Percentiles rank a stretch among this genome's conserved stretches.
phyloP scores from a whole-genome alignment of 2,888 invertebrate genomes.

The Noctua janthina region DNA sequence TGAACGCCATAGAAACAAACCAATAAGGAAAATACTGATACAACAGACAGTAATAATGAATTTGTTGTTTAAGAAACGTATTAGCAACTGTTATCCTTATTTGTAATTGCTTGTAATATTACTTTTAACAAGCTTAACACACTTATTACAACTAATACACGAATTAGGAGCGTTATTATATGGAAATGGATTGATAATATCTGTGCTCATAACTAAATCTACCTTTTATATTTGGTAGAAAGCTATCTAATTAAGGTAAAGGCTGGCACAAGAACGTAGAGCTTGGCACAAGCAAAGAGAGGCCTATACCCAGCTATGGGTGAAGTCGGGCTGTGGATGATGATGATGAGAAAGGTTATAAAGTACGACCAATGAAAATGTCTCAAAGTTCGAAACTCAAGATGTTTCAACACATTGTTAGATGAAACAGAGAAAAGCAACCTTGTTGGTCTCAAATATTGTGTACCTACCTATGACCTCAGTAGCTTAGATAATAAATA shows the following conservation, averaged over 20 bases:
- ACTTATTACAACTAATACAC: not conserved
- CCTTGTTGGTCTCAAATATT: not conserved
- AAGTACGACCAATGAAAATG: not conserved
- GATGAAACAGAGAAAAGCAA: not conserved
- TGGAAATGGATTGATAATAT: not conserved
- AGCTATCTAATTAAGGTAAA: not conserved
- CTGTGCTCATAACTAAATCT: not conserved
- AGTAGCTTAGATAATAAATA: conserved; percentile 18
- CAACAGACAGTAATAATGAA: conserved; percentile 16
- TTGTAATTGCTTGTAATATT: conserved; percentile 11
- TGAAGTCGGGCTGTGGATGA: too few species aligned
- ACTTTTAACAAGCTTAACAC: not conserved
- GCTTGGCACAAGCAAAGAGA: too few species aligned
- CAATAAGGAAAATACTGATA: conserved; percentile 33
- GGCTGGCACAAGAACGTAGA: too few species aligned
- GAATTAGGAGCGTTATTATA: too few species aligned
- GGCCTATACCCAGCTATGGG: too few species aligned
- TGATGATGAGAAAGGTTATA: too few species aligned
- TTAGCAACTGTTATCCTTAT: conserved; percentile 30
- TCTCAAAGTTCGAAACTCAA: too few species aligned
- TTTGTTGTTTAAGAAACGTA: conserved; percentile 22
- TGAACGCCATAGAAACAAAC: not conserved
- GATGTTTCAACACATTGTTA: not conserved
- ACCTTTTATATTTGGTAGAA: not conserved
- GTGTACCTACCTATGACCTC: conserved; percentile 22